These are phyloP conservation scores for Malthinus seriepunctatus DNA, from an alignment of 2,888 invertebrate genomes.

Conservation along the genomic window DNA sequence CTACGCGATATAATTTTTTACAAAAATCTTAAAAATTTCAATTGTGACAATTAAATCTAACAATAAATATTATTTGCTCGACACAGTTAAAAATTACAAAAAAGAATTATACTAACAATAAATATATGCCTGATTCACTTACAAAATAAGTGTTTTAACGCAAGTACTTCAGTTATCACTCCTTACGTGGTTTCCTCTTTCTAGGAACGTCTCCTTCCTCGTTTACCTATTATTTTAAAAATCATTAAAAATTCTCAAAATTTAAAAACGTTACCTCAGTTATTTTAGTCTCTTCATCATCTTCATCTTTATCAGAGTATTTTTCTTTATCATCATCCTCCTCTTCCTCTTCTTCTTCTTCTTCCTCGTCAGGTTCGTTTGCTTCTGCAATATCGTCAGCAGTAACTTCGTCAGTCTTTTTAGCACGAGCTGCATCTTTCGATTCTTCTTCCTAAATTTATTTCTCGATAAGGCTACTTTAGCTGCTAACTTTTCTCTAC, in stretches of 20 bases:
- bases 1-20: constrained; percentile 4
- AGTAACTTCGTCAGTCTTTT: constrained; percentile 73
- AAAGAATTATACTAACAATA: constrained; percentile 6
- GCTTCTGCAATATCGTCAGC: constrained; percentile 63
- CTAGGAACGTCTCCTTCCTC: constrained; percentile 44
- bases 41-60: background rate
- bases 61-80: background rate
- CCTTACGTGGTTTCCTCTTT: constrained; percentile 51
- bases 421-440: constrained; percentile 58
- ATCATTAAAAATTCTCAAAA: too few species aligned
- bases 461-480: background rate
- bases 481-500: background rate
- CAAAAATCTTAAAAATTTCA: constrained; percentile 3
- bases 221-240: constrained; percentile 29
- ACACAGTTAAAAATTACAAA: background rate
- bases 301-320: constrained; percentile 44
- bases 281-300: constrained; percentile 21
- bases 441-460: constrained; percentile 54
- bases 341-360: constrained; percentile 40
- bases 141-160: constrained; percentile 17
- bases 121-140: constrained; percentile 25
- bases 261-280: background rate
- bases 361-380: constrained; percentile 45
- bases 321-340: constrained; percentile 49
- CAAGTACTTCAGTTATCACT: constrained; percentile 36